Evolutionary conservation across 2,113 vertebrate genomes (phyloP), one percentile per base, ranked within the genome.

Genomic region (Panthera tigris): DNA sequence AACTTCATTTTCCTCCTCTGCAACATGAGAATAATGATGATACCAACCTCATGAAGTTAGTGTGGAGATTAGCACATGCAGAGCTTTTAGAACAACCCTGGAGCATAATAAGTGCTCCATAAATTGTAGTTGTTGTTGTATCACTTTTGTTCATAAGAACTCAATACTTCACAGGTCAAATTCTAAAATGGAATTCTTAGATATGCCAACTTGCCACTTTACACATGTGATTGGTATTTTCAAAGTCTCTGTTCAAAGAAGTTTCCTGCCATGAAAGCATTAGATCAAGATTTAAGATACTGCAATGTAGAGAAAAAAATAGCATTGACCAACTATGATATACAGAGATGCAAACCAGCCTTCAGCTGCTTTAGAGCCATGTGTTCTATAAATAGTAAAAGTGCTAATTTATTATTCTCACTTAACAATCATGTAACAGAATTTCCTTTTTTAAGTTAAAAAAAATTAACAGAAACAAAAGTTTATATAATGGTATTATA

Each of bases 401-500:
- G 18, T 91, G 86, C 36, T 97, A 55, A 74, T 95, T 96, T 73
- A 84, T 96, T 95, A 81, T 73, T 97, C 78, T 96, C 76, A 97
- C 41, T 80, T 97, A 91, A 79, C 84, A 80, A 33, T 74, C 57
- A 7, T n/a, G 11, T 89, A 82, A 68, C 0, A 92, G 94, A 96
- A 88, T 97, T 98, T 96, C 23, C 23, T 96, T 91, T 97, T 91
- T 91, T 68, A 93, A 96, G 95, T 10, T 91, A 89, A 98, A 98
- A 96, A 81, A 96, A 98, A 97, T 11, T 69, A 33, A 23, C 10
- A 95, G 69, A 91, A 97, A 65, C 57, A 78, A 96, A 90, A 79
- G 2, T 36, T 97, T 63, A 66, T 83, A 36, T 86, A 97, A 78
- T 23, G 6, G 9, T 76, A 63, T 88, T 96, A 63, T 33, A 29